Evolutionary conservation across 2,888 invertebrate species (phyloP), one percentile per base, ranked within the genome.

Genomic region (Trisateles emortualis): DNA sequence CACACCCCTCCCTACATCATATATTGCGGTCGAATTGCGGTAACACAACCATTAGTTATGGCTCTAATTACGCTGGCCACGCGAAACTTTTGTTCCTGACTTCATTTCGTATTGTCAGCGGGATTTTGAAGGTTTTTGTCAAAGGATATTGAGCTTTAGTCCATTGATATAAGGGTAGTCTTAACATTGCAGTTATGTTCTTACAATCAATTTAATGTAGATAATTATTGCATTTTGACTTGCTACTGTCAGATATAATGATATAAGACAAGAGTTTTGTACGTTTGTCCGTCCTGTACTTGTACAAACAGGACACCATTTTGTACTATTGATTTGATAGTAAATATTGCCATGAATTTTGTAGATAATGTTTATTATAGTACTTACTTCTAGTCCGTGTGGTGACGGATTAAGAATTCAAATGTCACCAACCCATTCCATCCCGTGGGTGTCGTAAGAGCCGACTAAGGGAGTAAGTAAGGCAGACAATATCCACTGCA

Each of bases 181-280:
- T 5, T 8, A n/a, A 9, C 16, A 5, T 42, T 22, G 35, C 35
- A 22, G 19, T 44, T 45, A 6, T 47, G 59, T 78, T 79, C 77
- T 64, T 47, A 67, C 76, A 78, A 84, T 74, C 74, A 68, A 78
- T 80, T 76, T 76, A 71, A 63, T 52, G 54, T 59, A 57, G 63
- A 69, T 78, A 79, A 81, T 81, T 79, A 79, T 76, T 73, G 78
- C 71, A 74, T 67, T 66, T 68, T 75, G 75, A 76, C 74, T 74
- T 63, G 79, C 76, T 79, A 79, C 83, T 67, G 83, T 78, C 73
- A 69, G 72, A 62, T 64, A 65, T 61, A 59, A 68, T 75, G 68
- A 70, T 76, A 67, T 70, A 70, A 45, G 16, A 26, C 24, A 2
- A 22, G 47, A 65, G 56, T 67, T n/a, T 61, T 33, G 52, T 22